These are phyloP conservation scores for Tricholaema leucomelas DNA, from an alignment of 2,113 vertebrate genomes.

Conservation along the genomic window DNA sequence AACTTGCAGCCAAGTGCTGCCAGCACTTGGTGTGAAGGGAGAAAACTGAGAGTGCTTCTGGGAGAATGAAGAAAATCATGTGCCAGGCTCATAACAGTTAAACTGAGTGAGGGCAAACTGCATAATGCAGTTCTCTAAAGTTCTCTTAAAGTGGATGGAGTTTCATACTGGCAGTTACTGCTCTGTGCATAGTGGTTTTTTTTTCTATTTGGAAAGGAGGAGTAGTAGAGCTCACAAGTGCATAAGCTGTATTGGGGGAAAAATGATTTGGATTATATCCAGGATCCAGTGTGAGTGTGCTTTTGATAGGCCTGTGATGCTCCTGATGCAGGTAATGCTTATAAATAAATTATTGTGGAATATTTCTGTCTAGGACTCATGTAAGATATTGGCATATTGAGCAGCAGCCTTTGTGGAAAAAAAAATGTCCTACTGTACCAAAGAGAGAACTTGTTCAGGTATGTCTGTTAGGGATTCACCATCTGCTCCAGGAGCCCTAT, in stretches of 20 bases:
- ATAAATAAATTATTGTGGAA: conserved; percentile 42
- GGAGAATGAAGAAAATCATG: neutral
- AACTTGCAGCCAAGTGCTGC: neutral
- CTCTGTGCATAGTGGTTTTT: fast-evolving
- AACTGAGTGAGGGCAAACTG: neutral
- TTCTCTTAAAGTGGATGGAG: neutral
- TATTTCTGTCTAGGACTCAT: conserved; percentile 49
- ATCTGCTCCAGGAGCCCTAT: neutral
- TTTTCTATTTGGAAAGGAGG: neutral
- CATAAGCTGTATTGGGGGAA: neutral
- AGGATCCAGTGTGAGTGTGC: neutral
- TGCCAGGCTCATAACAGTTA: neutral
- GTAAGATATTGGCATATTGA: conserved; percentile 38
- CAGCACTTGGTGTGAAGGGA: neutral
- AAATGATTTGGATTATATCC: neutral
- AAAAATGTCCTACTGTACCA: conserved; percentile 48
- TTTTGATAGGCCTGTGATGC: neutral
- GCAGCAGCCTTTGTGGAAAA: conserved; percentile 17
- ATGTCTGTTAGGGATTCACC: neutral
- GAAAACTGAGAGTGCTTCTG: neutral
- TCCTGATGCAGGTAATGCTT: neutral
- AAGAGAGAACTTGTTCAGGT: conserved; percentile 54
- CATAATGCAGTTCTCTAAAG: fast-evolving
- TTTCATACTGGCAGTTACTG: neutral
- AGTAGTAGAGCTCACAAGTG: neutral